Evolutionary conservation across 1,140 invertebrate species (phyloP), one percentile per base, ranked within the genome.

Genomic region (Lepidostoma basale): DNA sequence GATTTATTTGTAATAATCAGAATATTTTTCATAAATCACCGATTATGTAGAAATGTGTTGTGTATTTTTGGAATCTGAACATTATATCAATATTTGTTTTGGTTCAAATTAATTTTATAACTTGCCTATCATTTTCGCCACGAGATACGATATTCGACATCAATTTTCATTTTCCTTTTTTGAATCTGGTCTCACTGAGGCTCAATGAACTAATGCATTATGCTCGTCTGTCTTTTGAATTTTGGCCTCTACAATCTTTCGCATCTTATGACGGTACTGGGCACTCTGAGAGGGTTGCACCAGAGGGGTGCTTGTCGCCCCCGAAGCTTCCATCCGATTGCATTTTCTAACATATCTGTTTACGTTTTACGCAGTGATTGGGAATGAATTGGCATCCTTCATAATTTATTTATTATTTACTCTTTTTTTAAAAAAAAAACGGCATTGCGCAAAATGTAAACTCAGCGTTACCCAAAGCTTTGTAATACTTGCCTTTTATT

Each of bases 361-460:
- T 60, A 42, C 33, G 18, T 60, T 44, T 40, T 42, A 36, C 39
- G 58, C 58, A 60, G 58, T 60, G 58, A 39, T 26, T 60, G 58
- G 20, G 52, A 60, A 60, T 60, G 36, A 23, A 2, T 20, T 60
- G 39, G 9, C 16, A 42, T 25, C n/a, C 26, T 60, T 49, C 42
- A n/a, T n/a, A n/a, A n/a, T n/a, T n/a, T n/a, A n/a, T n/a, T n/a
- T n/a, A n/a, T n/a, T n/a, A n/a, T n/a, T n/a, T n/a, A n/a, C n/a
- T n/a, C n/a, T n/a, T n/a, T n/a, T n/a, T n/a, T n/a, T n/a, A n/a
- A n/a, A n/a, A n/a, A n/a, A 44, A 22, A 28, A 33, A 20, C 18
- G 60, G 25, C 60, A 33, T 62, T 62, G 42, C 44, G 60, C 60
- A 62, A 62, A 62, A 62, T 62, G 22, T 60, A 60, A 56, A 56